phyloP scores from a whole-genome alignment of 2,113 vertebrate genomes.

The Lampris incognitus region DNA sequence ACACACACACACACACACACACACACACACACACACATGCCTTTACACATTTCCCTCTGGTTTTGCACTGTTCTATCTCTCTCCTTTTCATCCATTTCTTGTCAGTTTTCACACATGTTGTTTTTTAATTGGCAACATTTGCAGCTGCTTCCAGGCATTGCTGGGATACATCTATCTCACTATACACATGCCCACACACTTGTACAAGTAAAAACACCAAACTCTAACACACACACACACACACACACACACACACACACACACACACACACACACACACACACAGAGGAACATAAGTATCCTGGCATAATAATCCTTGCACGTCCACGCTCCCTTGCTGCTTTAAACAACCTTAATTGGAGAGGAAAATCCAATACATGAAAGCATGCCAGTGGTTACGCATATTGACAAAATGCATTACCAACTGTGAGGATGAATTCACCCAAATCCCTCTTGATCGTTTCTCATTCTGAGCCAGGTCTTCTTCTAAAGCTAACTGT shows the following conservation, averaged over 20 bases:
- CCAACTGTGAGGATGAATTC: slow-evolving; percentile 30
- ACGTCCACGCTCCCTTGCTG: slow-evolving; percentile 17
- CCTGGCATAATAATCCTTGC: slow-evolving; percentile 23
- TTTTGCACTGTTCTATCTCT: background rate
- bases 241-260: slow-evolving; percentile 8
- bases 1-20: background rate
- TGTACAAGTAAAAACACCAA: background rate
- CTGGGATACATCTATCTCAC: slow-evolving; percentile 24
- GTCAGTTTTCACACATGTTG: slow-evolving; percentile 32
- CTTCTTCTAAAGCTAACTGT: background rate
- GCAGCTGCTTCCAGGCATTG: slow-evolving; percentile 19
- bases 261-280: slow-evolving; percentile 6
- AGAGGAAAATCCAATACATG: slow-evolving; percentile 21
- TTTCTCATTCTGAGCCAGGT: background rate
- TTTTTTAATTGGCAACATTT: slow-evolving; percentile 54
- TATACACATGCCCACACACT: background rate
- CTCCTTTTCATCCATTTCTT: slow-evolving; percentile 1
- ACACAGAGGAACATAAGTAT: background rate
- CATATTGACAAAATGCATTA: slow-evolving; percentile 14
- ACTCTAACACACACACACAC: background rate
- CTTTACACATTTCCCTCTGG: background rate
- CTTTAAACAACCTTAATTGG: slow-evolving; percentile 48
- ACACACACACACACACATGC: background rate
- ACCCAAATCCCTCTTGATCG: slow-evolving; percentile 9
- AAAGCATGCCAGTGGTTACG: background rate